Conservation (phyloP, 1,140 invertebrate species). For the Semibalanus balanoides region DNA sequence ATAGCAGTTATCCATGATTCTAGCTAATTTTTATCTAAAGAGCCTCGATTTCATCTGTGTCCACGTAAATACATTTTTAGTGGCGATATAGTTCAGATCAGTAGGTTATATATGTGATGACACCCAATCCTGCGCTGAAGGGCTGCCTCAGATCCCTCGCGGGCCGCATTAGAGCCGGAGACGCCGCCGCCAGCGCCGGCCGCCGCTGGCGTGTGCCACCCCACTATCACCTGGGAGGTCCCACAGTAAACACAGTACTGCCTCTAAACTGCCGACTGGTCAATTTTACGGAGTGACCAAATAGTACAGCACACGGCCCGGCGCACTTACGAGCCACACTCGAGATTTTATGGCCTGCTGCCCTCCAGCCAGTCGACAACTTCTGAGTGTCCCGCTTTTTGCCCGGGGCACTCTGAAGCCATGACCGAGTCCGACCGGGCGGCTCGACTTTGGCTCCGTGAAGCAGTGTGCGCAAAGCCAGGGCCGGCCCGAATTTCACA, state of each 20-base stretch:
- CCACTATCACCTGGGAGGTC: background rate
- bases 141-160: too few species aligned
- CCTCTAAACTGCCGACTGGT: background rate
- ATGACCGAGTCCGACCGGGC: background rate
- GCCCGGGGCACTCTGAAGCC: background rate
- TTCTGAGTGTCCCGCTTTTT: background rate
- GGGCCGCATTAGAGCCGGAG: too few species aligned
- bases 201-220: background rate
- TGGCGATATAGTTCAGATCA: too few species aligned
- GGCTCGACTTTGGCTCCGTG: background rate
- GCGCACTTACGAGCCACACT: background rate
- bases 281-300: slow-evolving; percentile 2
- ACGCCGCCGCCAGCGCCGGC: too few species aligned
- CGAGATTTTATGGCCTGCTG: background rate
- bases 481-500: too few species aligned
- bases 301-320: background rate
- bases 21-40: too few species aligned
- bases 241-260: background rate
- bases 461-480: background rate
- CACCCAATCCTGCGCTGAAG: too few species aligned
- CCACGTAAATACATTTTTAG: too few species aligned
- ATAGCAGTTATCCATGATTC: too few species aligned
- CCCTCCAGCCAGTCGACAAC: background rate
- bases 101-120: too few species aligned
- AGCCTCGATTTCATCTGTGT: too few species aligned